Evolutionary conservation across 2,888 invertebrate species (phyloP).

Genomic region (Malthinus seriepunctatus): DNA sequence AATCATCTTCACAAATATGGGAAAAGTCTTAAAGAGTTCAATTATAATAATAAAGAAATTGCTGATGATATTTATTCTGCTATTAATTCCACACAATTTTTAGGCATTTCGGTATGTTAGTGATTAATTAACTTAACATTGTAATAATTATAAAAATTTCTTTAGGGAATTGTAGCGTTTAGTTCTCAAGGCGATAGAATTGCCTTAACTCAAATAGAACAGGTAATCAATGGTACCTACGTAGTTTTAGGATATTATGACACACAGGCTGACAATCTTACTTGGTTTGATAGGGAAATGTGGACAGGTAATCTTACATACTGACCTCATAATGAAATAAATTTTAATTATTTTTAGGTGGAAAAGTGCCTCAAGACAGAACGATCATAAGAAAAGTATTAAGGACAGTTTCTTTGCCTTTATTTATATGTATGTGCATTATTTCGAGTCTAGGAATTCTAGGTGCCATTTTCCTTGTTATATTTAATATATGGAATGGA

Average conservation of each 20-base stretch:
- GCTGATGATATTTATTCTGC: constrained; percentile 96
- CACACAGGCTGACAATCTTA: constrained; percentile 91
- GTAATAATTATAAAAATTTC: constrained; percentile 28
- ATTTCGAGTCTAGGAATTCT: constrained; percentile 88
- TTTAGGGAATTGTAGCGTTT: constrained; percentile 95
- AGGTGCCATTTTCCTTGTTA: constrained; percentile 80
- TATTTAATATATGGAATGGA: constrained; percentile 91
- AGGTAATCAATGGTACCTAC: constrained; percentile 93
- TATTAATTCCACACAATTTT: constrained; percentile 97
- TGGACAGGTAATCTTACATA: constrained; percentile 74
- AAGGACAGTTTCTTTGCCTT: constrained; percentile 83
- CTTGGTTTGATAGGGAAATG: constrained; percentile 88
- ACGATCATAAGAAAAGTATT: constrained; percentile 86
- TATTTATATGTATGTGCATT: constrained; percentile 93
- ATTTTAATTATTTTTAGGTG: constrained; percentile 59
- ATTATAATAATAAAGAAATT: constrained; percentile 92
- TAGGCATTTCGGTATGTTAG: constrained; percentile 93
- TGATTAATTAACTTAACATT: background rate
- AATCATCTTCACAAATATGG: constrained; percentile 79
- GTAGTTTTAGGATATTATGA: constrained; percentile 95
- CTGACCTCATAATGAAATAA: background rate
- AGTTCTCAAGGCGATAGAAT: constrained; percentile 98
- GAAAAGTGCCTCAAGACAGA: constrained; percentile 91
- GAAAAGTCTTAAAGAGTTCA: constrained; percentile 90
- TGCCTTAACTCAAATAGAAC: constrained; percentile 97